Percentiles rank a stretch among this genome's conserved stretches.
Conservation (phyloP, 35 echinoderm and acorn worm species). For the Anneissia japonica region DNA sequence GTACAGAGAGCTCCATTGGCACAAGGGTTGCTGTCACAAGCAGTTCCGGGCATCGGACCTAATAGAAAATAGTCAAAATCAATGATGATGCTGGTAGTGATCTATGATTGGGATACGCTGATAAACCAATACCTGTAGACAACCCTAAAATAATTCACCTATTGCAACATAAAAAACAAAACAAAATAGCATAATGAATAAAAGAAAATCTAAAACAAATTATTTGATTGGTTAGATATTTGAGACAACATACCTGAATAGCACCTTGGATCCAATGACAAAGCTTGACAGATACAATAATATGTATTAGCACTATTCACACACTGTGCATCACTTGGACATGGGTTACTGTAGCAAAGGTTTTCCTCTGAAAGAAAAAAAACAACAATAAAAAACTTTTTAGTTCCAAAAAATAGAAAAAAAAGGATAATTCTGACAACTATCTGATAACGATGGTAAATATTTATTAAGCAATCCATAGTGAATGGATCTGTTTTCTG, state of each 20-base stretch:
- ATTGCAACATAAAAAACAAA: no score
- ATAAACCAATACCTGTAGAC: no score
- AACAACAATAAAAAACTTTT: background rate
- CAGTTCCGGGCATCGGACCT: background rate
- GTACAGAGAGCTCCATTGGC: background rate
- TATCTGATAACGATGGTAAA: no score
- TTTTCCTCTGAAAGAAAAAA: background rate
- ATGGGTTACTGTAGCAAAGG: conserved; percentile 1
- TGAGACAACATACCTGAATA: background rate
- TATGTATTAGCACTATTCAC: background rate
- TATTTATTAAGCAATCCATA: no score
- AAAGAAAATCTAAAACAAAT: no score
- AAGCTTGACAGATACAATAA: conserved; percentile 3
- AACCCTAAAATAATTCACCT: no score
- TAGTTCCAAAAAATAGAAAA: background rate
- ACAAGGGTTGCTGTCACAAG: background rate
- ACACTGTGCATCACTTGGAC: conserved; percentile 3
- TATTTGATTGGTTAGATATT: no score
- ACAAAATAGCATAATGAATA: no score
- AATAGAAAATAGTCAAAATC: no score
- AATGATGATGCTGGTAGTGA: no score
- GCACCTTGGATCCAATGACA: background rate
- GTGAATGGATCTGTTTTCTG: no score
- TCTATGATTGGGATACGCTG: no score
- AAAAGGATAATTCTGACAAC: background rate